These are phyloP conservation scores for Lepetodrilus schrolli DNA, from an alignment of 2,888 invertebrate genomes.

Conservation along the genomic window DNA sequence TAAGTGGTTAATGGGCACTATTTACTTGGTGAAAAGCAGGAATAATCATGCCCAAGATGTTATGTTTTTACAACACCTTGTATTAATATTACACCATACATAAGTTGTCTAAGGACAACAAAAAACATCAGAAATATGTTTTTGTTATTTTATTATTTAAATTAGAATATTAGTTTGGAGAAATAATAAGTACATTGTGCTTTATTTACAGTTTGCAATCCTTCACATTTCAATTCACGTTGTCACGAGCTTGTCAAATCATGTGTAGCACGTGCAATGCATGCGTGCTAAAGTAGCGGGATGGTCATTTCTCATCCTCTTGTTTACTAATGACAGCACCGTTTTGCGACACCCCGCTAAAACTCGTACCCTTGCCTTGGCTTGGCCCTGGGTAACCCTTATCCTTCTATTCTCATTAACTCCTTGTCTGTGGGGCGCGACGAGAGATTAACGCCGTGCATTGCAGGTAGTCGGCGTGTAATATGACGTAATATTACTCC, in stretches of 20 bases:
- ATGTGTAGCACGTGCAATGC: neutral
- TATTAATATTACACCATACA: no score
- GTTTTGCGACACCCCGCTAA: neutral
- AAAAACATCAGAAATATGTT: no score
- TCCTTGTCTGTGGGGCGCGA: neutral
- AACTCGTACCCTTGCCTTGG: neutral
- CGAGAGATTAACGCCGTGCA: neutral
- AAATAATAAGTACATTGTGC: no score
- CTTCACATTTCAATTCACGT: neutral
- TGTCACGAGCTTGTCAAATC: neutral
- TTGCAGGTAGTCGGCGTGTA: neutral
- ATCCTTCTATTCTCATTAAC: neutral
- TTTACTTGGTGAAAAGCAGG: no score
- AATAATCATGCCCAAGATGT: no score
- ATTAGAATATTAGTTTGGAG: no score
- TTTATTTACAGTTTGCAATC: no score
- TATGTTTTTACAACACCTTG: no score
- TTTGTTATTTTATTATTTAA: no score
- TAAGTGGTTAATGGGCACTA: no score
- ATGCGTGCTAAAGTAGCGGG: neutral
- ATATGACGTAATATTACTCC: neutral
- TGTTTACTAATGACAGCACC: neutral
- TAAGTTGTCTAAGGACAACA: no score
- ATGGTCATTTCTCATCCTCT: neutral
- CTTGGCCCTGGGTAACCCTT: constrained; percentile 8